Evolutionary conservation across 2,113 vertebrate genomes (phyloP).

Genomic region (Mustela nigripes): DNA sequence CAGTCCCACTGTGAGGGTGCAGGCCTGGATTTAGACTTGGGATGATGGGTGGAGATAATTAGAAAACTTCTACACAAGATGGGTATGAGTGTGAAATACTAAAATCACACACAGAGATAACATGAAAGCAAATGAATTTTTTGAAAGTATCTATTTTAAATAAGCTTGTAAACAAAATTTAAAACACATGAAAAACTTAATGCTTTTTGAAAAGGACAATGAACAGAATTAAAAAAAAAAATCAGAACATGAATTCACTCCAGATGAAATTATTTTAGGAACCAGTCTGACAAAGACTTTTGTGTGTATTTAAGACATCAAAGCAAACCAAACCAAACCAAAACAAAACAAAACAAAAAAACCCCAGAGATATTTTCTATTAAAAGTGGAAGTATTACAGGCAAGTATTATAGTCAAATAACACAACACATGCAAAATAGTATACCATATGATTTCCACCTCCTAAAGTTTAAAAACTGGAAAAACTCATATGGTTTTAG

Average conservation of each 20-base stretch:
- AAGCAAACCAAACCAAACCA: not conserved
- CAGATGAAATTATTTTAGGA: slow-evolving; percentile 5
- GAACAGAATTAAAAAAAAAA: not conserved
- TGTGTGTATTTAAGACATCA: not conserved
- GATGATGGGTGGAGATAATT: not conserved
- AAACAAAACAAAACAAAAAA: not conserved
- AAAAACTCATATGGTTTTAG: not conserved
- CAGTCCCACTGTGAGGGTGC: too few relatives aligned
- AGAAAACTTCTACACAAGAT: not conserved
- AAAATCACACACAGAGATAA: not conserved
- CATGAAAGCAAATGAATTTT: not conserved
- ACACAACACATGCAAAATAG: not conserved
- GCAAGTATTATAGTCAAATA: not conserved
- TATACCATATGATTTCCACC: not conserved
- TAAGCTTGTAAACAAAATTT: not conserved
- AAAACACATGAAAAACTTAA: not conserved
- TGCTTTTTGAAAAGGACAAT: not conserved
- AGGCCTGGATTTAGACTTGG: not conserved
- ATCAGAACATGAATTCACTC: not conserved
- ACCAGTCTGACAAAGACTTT: slow-evolving; percentile 3
- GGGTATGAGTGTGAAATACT: not conserved
- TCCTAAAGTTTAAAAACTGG: slow-evolving; percentile 9
- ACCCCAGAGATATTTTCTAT: not conserved
- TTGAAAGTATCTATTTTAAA: not conserved
- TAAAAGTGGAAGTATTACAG: not conserved